These are phyloP conservation scores for Motacilla tschutschensis DNA, from an alignment of 2,113 vertebrate genomes.

Conservation along the genomic window DNA sequence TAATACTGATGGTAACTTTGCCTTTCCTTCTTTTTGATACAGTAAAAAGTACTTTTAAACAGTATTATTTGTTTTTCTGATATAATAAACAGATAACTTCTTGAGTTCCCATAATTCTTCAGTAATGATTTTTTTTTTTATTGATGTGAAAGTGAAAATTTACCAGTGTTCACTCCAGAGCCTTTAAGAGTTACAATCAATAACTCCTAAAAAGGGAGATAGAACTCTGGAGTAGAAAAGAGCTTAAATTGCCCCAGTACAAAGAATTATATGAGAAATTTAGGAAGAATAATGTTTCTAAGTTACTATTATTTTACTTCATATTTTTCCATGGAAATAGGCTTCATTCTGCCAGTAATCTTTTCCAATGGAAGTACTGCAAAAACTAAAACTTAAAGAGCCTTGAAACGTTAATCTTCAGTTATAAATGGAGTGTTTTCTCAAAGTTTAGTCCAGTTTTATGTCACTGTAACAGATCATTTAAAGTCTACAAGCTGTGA, in stretches of 20 bases:
- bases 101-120: neutral
- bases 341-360: neutral
- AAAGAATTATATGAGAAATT: neutral
- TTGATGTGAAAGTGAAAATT: neutral
- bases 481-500: neutral
- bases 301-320: neutral
- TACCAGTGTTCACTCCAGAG: neutral
- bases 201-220: neutral
- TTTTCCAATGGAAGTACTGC: neutral
- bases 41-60: neutral
- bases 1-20: neutral
- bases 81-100: neutral
- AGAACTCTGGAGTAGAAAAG: neutral
- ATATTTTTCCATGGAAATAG: conserved; percentile 19
- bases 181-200: neutral
- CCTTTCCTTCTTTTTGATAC: neutral
- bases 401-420: neutral
- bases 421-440: neutral
- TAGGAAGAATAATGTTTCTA: neutral
- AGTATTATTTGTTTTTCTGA: neutral
- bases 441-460: conserved; percentile 3
- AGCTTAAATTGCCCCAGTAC: neutral
- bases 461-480: neutral
- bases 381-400: neutral
- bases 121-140: neutral